These are phyloP conservation scores for Pangasius macronema DNA, from an alignment of 2,797 vertebrate species.

Conservation along the genomic window DNA sequence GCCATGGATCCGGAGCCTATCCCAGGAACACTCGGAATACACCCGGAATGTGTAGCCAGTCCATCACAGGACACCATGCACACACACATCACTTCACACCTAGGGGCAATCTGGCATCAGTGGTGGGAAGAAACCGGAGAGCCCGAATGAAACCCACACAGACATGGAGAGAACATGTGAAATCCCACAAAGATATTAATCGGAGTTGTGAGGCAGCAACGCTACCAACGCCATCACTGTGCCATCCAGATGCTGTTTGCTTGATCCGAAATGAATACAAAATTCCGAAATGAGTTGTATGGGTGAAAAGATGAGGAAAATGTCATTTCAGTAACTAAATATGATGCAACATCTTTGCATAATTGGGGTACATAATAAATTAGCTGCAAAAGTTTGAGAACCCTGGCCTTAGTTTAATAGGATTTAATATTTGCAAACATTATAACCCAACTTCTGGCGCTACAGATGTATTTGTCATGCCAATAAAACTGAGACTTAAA, in stretches of 20 bases:
- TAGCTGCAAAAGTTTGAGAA: not conserved
- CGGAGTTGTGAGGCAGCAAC: not conserved
- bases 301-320: not conserved
- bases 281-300: not conserved
- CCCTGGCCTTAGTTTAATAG: not conserved
- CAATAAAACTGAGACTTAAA: not conserved
- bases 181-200: not conserved
- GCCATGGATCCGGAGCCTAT: not conserved
- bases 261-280: not conserved
- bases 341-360: not conserved
- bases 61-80: not conserved
- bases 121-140: not conserved
- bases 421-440: not conserved
- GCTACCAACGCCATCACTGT: not conserved
- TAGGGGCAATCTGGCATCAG: not conserved
- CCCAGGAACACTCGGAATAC: not conserved
- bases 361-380: not conserved
- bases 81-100: not conserved
- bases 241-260: not conserved
- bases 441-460: conserved; percentile 1
- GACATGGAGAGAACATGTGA: not conserved
- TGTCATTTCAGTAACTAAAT: not conserved
- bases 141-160: not conserved
- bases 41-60: not conserved
- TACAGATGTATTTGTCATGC: conserved; percentile 8